These are phyloP conservation scores for Eucriotettix oculatus DNA, from an alignment of 2,888 invertebrate genomes.

Conservation along the genomic window DNA sequence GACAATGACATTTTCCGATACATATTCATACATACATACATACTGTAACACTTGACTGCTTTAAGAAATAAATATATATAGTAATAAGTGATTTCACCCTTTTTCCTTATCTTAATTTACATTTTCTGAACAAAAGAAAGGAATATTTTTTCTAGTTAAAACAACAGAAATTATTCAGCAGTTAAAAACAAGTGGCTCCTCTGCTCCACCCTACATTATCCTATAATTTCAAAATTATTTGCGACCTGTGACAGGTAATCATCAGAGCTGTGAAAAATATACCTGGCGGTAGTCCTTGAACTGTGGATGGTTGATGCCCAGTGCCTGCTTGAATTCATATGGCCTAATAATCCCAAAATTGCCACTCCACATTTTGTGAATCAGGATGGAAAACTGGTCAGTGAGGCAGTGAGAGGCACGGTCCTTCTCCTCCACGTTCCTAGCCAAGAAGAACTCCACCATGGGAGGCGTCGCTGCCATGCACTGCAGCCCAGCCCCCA, in stretches of 20 bases:
- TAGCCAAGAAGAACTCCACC: constrained; percentile 32
- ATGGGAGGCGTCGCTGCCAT: constrained; percentile 35
- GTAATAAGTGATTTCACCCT: too few relatives aligned
- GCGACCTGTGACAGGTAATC: background rate
- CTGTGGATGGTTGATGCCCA: constrained; percentile 39
- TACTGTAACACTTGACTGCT: too few relatives aligned
- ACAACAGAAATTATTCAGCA: too few relatives aligned
- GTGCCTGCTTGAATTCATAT: constrained; percentile 36
- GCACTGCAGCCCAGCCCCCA: constrained; percentile 39
- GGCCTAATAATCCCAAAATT: constrained; percentile 34
- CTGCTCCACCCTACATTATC: too few relatives aligned
- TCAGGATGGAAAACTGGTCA: constrained; percentile 32
- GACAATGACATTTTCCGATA: too few relatives aligned
- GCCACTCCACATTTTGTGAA: constrained; percentile 40
- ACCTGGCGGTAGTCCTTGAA: constrained; percentile 46
- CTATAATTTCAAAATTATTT: too few relatives aligned
- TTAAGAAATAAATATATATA: too few relatives aligned
- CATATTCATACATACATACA: too few relatives aligned
- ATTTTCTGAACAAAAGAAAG: too few relatives aligned
- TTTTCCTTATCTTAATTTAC: too few relatives aligned
- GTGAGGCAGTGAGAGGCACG: constrained; percentile 25
- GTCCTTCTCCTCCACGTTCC: constrained; percentile 9
- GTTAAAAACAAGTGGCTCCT: too few relatives aligned
- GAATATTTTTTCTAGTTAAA: too few relatives aligned
- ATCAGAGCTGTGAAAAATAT: constrained; percentile 3